Percentiles rank a stretch among this genome's conserved stretches.
Conservation (phyloP, 2,888 invertebrate genomes). For the Netelia melanura region DNA sequence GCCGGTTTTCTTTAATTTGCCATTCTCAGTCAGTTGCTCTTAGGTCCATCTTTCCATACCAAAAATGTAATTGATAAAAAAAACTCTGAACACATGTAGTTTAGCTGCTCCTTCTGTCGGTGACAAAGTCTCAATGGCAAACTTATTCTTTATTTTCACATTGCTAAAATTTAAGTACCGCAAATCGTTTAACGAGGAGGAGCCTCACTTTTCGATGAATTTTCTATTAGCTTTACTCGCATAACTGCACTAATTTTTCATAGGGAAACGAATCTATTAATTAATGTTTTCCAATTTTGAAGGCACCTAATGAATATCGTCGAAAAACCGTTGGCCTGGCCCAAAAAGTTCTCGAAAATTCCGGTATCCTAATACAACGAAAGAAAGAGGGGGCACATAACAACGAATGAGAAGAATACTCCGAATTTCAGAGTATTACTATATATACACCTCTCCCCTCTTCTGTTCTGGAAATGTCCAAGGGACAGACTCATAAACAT, state of each 20-base stretch:
- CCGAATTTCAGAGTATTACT: no score
- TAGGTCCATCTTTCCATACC: slow-evolving; percentile 67
- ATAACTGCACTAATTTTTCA: slow-evolving; percentile 65
- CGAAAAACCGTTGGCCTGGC: no score
- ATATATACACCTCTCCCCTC: no score
- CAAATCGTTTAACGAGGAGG: slow-evolving; percentile 68
- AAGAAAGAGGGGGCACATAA: no score
- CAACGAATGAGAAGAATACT: no score
- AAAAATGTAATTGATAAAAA: slow-evolving; percentile 70
- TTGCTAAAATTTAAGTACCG: slow-evolving; percentile 69
- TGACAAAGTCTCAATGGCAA: slow-evolving; percentile 14
- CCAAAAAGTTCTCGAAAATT: no score
- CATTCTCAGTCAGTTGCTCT: slow-evolving; percentile 70
- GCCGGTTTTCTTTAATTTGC: slow-evolving; percentile 61
- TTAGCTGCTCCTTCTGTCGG: slow-evolving; percentile 21
- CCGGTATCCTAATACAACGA: no score
- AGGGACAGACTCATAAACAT: no score
- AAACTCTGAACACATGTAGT: slow-evolving; percentile 43
- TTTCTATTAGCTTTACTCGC: slow-evolving; percentile 69
- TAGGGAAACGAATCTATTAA: slow-evolving; percentile 45
- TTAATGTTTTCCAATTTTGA: slow-evolving; percentile 66
- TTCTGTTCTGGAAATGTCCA: no score
- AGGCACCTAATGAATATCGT: neutral
- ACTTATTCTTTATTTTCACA: slow-evolving; percentile 4
- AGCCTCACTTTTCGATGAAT: slow-evolving; percentile 48